Base-by-base conservation (phyloP, 92 coral and sea anemone species). In the Parazoanthus atlanticus region DNA sequence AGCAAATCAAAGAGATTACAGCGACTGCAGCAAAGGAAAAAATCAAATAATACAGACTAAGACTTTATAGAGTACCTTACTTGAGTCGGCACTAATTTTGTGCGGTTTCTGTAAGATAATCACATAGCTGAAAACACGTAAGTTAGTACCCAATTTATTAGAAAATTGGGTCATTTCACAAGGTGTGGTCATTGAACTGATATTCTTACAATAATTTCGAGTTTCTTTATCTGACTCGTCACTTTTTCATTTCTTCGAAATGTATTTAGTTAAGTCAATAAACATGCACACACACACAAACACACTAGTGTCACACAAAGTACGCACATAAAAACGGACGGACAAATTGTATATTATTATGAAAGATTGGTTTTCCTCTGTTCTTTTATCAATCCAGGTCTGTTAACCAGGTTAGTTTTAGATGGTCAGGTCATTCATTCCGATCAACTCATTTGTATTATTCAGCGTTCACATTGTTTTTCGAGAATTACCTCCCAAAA, bases 1-100 rank as follows among this genome's bases (percentile, higher is more conserved):
- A 97, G 91, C 88, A 90, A 91, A 77, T 95, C 99, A 58, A 97
- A 91, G 85, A 97, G 89, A 82, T 94, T 94, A 76, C 98, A 97
- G 71, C 95, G 98, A 90, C 99, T 96, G 86, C 33, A 81, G 67
- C 74, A 71, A 38, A 46, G 61, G 15, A 89, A 76, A 30, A n/a
- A n/a, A n/a, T n/a, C 73, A 6, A 34, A 25, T 5, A 11, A 46
- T 41, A 31, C 46, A 71, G 29, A 19, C 3, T 33, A 85, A 30
- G 15, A 56, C 19, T 28, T 34, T n/a, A 46, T 34, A 34, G 71
- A 31, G 74, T 19, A 3, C 9, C n/a, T 30, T 31, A 13, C 0
- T 73, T 30, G 25, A 19, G 38, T 32, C 6, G 3, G 17, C 28
- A 32, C 78, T 21, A 56, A 15, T 1, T 16, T 56, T 56, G 21